Percentiles rank a stretch among this genome's conserved stretches.
Conservation (phyloP, 2,797 vertebrate genomes). For the Chelon labrosus region DNA sequence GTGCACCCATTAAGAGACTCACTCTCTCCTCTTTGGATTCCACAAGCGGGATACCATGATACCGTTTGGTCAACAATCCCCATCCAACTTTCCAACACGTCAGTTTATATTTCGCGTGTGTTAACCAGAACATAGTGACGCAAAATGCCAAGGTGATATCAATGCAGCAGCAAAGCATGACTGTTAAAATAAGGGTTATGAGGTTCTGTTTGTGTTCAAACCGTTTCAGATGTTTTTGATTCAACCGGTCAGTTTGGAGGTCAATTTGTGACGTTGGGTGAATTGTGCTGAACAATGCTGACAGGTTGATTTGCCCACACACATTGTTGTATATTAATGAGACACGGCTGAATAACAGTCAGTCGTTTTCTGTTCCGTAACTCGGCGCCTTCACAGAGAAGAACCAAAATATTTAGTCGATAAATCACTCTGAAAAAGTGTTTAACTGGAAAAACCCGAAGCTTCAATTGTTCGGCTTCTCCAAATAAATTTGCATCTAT, state of each 20-base stretch:
- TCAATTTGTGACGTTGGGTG: neutral
- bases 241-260: neutral
- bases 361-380: neutral
- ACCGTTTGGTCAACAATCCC: neutral
- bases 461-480: no score
- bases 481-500: no score
- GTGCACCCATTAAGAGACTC: slow-evolving; percentile 47
- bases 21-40: slow-evolving; percentile 14
- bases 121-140: neutral
- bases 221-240: neutral
- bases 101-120: neutral
- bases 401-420: no score
- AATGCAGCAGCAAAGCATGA: neutral
- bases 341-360: neutral
- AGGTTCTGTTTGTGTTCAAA: neutral
- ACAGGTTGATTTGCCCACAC: neutral
- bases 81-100: slow-evolving; percentile 7
- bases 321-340: neutral
- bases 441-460: no score
- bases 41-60: slow-evolving; percentile 23
- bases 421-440: no score
- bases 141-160: neutral
- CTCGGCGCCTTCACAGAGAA: no score
- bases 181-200: neutral
- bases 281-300: neutral